Conservation (phyloP, 2,888 invertebrate species). For the Pycnomerus fuliginosus region DNA sequence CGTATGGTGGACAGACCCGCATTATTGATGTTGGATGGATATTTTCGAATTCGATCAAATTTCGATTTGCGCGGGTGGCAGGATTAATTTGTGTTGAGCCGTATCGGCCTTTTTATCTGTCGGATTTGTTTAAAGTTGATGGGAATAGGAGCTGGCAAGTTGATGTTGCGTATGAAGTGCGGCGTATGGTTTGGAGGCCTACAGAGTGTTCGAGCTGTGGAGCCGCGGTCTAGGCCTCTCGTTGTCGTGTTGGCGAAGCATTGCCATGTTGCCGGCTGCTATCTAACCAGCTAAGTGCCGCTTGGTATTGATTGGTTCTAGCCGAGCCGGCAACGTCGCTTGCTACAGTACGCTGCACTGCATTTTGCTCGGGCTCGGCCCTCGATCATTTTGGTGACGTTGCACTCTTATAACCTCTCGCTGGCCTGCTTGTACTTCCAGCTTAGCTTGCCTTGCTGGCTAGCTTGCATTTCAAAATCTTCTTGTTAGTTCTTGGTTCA, state of each 20-base stretch:
- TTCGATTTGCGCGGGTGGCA: constrained; percentile 2
- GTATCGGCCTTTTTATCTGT: constrained; percentile 17
- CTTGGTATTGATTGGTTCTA: constrained; percentile 49
- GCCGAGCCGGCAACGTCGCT: constrained; percentile 44
- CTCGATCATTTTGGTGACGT: constrained; percentile 31
- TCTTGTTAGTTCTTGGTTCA: constrained; percentile 7
- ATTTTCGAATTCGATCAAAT: too few relatives aligned
- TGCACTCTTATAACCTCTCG: constrained; percentile 32
- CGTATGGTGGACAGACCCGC: too few relatives aligned
- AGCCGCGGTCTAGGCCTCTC: constrained; percentile 17
- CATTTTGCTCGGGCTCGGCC: constrained; percentile 32
- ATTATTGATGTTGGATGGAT: too few relatives aligned
- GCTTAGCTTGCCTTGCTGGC: constrained; percentile 8
- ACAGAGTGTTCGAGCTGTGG: constrained; percentile 13
- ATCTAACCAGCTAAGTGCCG: constrained; percentile 38
- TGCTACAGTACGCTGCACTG: constrained; percentile 50
- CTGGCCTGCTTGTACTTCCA: constrained; percentile 15
- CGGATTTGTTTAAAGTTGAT: constrained; percentile 8
- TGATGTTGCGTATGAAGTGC: constrained; percentile 17
- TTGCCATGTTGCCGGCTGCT: constrained; percentile 38
- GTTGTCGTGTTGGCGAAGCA: constrained; percentile 22
- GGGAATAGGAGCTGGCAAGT: constrained; percentile 13
- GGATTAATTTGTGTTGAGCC: constrained; percentile 16
- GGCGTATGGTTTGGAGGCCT: constrained; percentile 9
- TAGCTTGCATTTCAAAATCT: constrained; percentile 20